Evolutionary conservation across 2,113 vertebrate species (phyloP).

Genomic region (Eolophus roseicapilla): DNA sequence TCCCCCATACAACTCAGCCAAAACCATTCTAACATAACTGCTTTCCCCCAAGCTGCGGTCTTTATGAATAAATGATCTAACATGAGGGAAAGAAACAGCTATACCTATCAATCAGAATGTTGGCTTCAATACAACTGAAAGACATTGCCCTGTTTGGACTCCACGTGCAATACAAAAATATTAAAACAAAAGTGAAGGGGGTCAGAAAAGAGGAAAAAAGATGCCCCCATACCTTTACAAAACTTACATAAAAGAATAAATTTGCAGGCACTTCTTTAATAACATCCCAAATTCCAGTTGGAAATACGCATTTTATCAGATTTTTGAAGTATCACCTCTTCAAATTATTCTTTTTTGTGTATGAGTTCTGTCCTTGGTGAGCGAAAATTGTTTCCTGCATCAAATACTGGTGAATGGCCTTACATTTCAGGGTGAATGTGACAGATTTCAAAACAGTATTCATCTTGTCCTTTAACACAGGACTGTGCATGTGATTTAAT

Average conservation of each 20-base stretch:
- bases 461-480: neutral
- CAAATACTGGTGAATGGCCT: neutral
- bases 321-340: neutral
- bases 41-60: neutral
- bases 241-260: neutral
- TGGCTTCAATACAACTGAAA: neutral
- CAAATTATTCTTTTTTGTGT: neutral
- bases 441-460: neutral
- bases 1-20: neutral
- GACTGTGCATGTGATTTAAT: neutral
- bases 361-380: neutral
- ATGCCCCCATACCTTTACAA: neutral
- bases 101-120: neutral
- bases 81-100: neutral
- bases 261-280: neutral
- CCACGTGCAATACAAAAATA: neutral
- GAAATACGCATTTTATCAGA: neutral
- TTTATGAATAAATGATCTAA: slow-evolving; percentile 35
- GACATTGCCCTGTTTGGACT: neutral
- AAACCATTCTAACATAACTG: neutral
- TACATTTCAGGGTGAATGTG: neutral
- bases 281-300: neutral
- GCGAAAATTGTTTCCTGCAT: neutral
- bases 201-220: neutral
- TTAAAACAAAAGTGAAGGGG: neutral